Evolutionary conservation across 1,140 invertebrate genomes (phyloP).

Genomic region (Trypoxylus dichotomus): DNA sequence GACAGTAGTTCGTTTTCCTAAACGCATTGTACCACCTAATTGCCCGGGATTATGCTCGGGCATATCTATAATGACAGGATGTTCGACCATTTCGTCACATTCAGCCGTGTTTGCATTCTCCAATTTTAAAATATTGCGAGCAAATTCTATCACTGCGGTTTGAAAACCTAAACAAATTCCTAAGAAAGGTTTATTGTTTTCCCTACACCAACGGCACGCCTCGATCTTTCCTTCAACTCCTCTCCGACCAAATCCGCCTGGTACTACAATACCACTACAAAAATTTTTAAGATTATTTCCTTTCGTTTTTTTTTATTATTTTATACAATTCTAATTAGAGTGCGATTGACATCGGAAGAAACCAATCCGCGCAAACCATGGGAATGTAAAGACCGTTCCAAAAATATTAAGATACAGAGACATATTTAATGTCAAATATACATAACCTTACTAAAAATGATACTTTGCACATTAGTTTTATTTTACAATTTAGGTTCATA

Average conservation of each 20-base stretch:
- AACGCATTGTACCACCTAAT: slow-evolving; percentile 97
- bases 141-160: slow-evolving; percentile 95
- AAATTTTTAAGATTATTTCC: neutral
- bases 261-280: slow-evolving; percentile 87
- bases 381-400: too few species aligned
- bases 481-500: too few species aligned
- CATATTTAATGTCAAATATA: too few species aligned
- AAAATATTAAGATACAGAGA: too few species aligned
- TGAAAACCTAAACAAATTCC: slow-evolving; percentile 98
- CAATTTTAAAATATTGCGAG: slow-evolving; percentile 81
- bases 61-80: slow-evolving; percentile 96
- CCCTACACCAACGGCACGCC: slow-evolving; percentile 91
- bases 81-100: slow-evolving; percentile 70
- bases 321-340: too few species aligned
- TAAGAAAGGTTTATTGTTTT: slow-evolving; percentile 86
- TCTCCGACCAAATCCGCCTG: slow-evolving; percentile 86
- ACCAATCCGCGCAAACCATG: too few species aligned
- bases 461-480: too few species aligned
- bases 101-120: slow-evolving; percentile 87
- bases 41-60: slow-evolving; percentile 93
- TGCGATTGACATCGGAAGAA: too few species aligned
- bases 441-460: too few species aligned
- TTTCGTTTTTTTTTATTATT: neutral
- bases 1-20: slow-evolving; percentile 87
- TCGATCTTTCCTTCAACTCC: slow-evolving; percentile 96